Conservation (phyloP, 2,888 invertebrate genomes). For the Napeogenes sylphis region DNA sequence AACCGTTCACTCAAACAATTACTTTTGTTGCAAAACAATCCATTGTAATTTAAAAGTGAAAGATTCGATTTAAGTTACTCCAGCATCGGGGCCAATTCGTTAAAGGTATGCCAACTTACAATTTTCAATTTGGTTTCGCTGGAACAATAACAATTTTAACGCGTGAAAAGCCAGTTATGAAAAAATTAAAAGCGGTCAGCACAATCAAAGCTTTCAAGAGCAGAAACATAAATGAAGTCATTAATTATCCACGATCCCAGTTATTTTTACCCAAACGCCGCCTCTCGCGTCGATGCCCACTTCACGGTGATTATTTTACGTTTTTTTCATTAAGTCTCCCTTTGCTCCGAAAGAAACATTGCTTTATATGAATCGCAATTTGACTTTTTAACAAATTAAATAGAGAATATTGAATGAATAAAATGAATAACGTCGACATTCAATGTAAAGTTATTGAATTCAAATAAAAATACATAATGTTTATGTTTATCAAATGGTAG, state of each 20-base stretch:
- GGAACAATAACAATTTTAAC: conserved; percentile 69
- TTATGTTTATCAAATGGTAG: no score
- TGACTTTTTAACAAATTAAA: neutral
- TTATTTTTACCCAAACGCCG: conserved; percentile 55
- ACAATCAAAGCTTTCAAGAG: conserved; percentile 74
- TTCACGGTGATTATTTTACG: conserved; percentile 22
- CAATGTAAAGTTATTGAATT: no score
- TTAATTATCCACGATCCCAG: conserved; percentile 74
- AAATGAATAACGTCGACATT: no score
- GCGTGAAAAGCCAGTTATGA: conserved; percentile 54
- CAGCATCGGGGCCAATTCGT: conserved; percentile 33
- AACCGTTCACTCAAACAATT: conserved; percentile 15
- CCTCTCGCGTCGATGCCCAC: conserved; percentile 24
- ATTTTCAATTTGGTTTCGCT: conserved; percentile 59
- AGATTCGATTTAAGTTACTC: conserved; percentile 30
- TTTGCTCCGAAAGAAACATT: conserved; percentile 8
- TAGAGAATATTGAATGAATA: neutral
- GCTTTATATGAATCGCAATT: conserved; percentile 3
- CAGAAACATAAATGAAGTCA: conserved; percentile 77
- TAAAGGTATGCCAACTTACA: conserved; percentile 52
- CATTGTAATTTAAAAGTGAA: conserved; percentile 26
- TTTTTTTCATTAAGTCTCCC: conserved; percentile 21
- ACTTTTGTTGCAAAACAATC: conserved; percentile 18
- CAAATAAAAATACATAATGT: no score
- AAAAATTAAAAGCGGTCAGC: conserved; percentile 51